phyloP scores from a whole-genome alignment of 2,113 vertebrate species.

The Piaya cayana region DNA sequence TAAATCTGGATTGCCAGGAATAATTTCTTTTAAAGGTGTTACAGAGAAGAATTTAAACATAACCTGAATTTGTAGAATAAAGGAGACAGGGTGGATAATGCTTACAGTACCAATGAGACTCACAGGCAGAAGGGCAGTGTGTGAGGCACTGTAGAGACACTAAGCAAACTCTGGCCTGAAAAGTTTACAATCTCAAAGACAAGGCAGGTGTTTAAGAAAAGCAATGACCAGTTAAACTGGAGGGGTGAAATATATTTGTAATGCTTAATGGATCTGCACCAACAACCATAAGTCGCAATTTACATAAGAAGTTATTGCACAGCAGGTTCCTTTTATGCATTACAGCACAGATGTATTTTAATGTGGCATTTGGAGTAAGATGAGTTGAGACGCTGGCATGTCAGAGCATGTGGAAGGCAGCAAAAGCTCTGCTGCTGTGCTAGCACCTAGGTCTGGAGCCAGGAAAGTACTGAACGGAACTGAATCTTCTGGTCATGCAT shows the following conservation, averaged over 20 bases:
- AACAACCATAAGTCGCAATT: conserved; percentile 54
- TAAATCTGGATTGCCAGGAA: background rate
- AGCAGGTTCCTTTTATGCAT: conserved; percentile 40
- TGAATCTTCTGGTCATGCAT: background rate
- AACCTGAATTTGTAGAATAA: background rate
- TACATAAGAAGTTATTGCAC: conserved; percentile 52
- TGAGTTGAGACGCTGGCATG: conserved; percentile 9
- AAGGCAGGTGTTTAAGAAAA: conserved; percentile 19
- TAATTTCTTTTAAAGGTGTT: background rate
- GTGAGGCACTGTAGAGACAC: background rate
- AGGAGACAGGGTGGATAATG: background rate
- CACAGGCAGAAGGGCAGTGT: fast-evolving
- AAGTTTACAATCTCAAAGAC: conserved; percentile 1
- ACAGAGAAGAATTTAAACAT: background rate
- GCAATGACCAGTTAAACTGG: conserved; percentile 12
- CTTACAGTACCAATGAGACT: background rate
- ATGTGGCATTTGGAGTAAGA: conserved; percentile 26
- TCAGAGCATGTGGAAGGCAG: background rate
- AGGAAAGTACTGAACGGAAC: background rate
- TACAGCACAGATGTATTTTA: conserved; percentile 30
- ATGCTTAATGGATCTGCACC: conserved; percentile 31
- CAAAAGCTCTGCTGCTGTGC: background rate
- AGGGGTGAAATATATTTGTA: conserved; percentile 17
- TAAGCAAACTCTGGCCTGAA: conserved; percentile 38
- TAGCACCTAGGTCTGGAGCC: background rate